phyloP scores from a whole-genome alignment of 2,113 vertebrate genomes.

The Siphamia tubifer region DNA sequence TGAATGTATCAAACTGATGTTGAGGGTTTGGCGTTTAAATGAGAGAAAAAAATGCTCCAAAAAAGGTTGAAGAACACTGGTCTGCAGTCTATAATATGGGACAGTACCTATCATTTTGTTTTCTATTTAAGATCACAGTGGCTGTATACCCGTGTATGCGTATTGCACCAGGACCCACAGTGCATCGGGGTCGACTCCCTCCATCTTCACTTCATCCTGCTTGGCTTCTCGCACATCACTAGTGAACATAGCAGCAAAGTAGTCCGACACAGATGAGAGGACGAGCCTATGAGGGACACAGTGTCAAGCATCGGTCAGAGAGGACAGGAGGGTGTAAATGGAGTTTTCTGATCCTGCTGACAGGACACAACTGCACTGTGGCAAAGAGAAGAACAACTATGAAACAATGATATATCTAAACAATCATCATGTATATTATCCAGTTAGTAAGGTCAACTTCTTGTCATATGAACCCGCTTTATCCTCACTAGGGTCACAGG shows the following conservation, averaged over 20 bases:
- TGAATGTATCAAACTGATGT: too few relatives aligned
- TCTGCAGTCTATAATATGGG: too few relatives aligned
- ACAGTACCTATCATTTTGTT: too few relatives aligned
- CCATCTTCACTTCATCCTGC: conserved; percentile 98
- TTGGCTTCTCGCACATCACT: conserved; percentile 96
- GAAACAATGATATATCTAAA: neutral
- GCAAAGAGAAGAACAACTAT: neutral
- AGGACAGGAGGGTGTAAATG: conserved; percentile 26
- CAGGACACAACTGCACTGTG: neutral
- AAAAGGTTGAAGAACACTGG: too few relatives aligned
- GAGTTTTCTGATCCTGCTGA: conserved; percentile 23
- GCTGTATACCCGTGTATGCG: conserved; percentile 82
- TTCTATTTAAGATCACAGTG: neutral
- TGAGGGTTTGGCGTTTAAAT: too few relatives aligned
- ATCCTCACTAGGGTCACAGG: too few relatives aligned
- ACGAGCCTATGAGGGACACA: conserved; percentile 83
- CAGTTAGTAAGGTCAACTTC: too few relatives aligned
- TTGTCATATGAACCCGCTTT: too few relatives aligned
- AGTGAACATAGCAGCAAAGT: conserved; percentile 99
- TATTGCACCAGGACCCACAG: conserved; percentile 96
- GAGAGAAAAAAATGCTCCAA: too few relatives aligned
- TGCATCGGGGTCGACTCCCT: conserved; percentile 96
- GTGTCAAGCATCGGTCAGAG: conserved; percentile 35
- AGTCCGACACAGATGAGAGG: conserved; percentile 97
- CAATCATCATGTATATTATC: neutral